These are phyloP conservation scores for Bombus sylvicola DNA, from an alignment of 1,140 invertebrate species.

Conservation along the genomic window DNA sequence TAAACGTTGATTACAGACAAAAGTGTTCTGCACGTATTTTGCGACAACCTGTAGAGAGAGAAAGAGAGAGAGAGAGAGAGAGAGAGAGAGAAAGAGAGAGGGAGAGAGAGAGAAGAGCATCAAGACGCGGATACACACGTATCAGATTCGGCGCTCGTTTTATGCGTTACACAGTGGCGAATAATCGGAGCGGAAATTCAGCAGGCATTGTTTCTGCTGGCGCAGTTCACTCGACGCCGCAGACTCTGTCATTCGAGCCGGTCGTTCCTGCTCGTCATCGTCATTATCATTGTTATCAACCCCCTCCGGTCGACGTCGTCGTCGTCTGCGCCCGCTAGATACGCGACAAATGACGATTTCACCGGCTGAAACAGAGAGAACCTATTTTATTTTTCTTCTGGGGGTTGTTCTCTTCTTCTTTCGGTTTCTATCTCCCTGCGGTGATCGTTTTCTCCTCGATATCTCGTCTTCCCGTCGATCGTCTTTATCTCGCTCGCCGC, in stretches of 20 bases:
- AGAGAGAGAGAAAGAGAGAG: neutral
- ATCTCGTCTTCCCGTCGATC: neutral
- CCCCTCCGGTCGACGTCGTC: constrained; percentile 18
- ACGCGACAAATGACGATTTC: constrained; percentile 71
- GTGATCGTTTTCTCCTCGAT: neutral
- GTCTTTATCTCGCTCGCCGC: neutral
- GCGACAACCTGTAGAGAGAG: neutral
- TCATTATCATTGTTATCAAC: constrained; percentile 56
- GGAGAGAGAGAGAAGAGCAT: neutral
- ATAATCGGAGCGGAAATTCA: constrained; percentile 63
- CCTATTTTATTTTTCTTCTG: neutral
- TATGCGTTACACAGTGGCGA: constrained; percentile 32
- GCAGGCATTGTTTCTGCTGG: constrained; percentile 48
- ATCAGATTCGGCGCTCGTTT: constrained; percentile 44
- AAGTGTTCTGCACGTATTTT: neutral
- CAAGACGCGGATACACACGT: constrained; percentile 19
- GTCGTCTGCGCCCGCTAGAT: constrained; percentile 48
- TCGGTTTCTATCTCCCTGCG: neutral
- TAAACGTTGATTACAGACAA: too few species aligned
- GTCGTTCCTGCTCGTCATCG: constrained; percentile 55
- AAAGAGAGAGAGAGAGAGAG: neutral
- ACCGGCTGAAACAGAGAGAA: constrained; percentile 11
- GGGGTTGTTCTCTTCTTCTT: neutral
- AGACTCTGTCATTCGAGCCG: constrained; percentile 47
- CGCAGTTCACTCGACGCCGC: constrained; percentile 28